phyloP scores from a whole-genome alignment of 2,888 invertebrate genomes.

The Arctia plantaginis region DNA sequence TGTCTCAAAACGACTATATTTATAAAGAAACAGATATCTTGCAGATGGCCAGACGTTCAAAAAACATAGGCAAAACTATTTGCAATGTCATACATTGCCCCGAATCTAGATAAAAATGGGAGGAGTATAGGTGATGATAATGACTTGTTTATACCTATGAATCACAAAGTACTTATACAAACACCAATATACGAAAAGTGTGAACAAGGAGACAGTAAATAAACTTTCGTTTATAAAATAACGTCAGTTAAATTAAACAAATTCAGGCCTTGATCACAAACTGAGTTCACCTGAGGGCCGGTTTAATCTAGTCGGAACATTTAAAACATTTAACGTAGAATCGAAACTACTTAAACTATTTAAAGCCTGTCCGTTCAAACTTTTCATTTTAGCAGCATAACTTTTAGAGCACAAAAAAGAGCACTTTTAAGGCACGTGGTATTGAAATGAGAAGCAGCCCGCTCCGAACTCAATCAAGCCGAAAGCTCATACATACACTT shows the following conservation, averaged over 20 bases:
- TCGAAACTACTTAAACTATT: too few species aligned
- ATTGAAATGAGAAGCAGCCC: neutral
- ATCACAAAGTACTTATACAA: neutral
- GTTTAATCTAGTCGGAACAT: neutral
- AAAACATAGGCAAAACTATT: too few species aligned
- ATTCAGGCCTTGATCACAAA: neutral
- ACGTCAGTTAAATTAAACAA: neutral
- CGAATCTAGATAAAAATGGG: too few species aligned
- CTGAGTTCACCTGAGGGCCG: neutral
- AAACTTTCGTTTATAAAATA: neutral
- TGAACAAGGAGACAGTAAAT: neutral
- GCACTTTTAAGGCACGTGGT: neutral
- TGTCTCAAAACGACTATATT: too few species aligned
- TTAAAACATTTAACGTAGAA: too few species aligned
- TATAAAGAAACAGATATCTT: too few species aligned
- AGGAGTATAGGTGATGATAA: too few species aligned
- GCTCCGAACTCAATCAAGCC: neutral
- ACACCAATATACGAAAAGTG: neutral
- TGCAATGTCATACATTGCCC: too few species aligned
- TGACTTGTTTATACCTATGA: neutral
- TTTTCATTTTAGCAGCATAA: neutral
- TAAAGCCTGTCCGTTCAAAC: neutral
- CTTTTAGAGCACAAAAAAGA: neutral
- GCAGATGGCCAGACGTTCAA: too few species aligned
- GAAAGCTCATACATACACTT: neutral